Conservation (phyloP, 2,888 invertebrate genomes). For the Lasius platythorax region DNA sequence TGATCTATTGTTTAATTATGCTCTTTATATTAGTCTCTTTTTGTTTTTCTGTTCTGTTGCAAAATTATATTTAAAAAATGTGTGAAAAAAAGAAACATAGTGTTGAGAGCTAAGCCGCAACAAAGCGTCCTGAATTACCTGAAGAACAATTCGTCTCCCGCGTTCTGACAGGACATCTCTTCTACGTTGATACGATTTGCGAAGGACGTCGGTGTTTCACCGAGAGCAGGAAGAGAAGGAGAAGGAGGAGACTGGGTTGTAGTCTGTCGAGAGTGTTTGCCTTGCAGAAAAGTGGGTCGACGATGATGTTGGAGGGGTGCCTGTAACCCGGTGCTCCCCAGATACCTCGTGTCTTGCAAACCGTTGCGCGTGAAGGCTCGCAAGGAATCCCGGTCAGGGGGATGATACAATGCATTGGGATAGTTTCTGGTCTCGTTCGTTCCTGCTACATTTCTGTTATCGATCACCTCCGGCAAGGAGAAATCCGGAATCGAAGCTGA, state of each 20-base stretch:
- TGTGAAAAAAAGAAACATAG: neutral
- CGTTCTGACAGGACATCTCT: slow-evolving; percentile 80
- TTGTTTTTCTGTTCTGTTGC: neutral
- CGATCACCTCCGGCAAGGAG: slow-evolving; percentile 76
- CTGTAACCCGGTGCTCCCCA: slow-evolving; percentile 35
- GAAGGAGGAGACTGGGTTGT: slow-evolving; percentile 12
- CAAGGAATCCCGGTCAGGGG: slow-evolving; percentile 52
- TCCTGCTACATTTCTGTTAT: slow-evolving; percentile 70
- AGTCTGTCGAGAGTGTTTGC: slow-evolving; percentile 32
- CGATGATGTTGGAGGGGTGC: slow-evolving; percentile 36
- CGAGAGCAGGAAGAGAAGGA: neutral
- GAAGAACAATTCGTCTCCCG: slow-evolving; percentile 75
- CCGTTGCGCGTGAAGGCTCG: slow-evolving; percentile 59
- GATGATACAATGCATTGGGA: slow-evolving; percentile 16
- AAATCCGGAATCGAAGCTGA: slow-evolving; percentile 68
- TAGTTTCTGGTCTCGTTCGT: slow-evolving; percentile 31
- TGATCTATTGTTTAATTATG: neutral
- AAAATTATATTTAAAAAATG: neutral
- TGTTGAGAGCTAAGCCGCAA: neutral
- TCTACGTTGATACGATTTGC: slow-evolving; percentile 66
- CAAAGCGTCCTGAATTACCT: slow-evolving; percentile 56
- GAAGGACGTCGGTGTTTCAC: slow-evolving; percentile 7
- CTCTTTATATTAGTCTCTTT: neutral
- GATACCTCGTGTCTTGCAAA: slow-evolving; percentile 35
- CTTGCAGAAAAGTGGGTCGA: slow-evolving; percentile 42